Percentiles rank a stretch among this genome's conserved stretches.
Conservation (phyloP, 1,140 invertebrate genomes). For the Bombus haemorrhoidalis region DNA sequence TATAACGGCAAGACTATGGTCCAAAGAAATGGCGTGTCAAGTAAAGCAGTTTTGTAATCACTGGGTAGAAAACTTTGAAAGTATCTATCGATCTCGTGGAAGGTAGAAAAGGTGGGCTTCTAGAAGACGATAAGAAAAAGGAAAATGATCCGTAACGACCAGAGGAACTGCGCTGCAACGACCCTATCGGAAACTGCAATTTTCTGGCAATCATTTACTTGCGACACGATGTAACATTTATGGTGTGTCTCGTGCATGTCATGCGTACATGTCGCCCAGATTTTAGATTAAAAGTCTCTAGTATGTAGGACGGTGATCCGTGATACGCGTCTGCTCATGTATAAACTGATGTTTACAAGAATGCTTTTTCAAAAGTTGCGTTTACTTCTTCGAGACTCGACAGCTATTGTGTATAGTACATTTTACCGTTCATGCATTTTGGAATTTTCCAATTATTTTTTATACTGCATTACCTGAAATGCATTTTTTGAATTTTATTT, state of each 20-base stretch:
- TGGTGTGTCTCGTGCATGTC: neutral
- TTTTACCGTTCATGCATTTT: neutral
- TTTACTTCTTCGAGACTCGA: neutral
- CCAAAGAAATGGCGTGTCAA: neutral
- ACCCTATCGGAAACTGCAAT: constrained; percentile 56
- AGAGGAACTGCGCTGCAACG: constrained; percentile 33
- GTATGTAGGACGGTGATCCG: constrained; percentile 55
- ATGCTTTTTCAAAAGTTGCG: constrained; percentile 12
- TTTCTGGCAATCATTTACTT: constrained; percentile 69
- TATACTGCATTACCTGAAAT: too few relatives aligned
- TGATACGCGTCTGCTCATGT: constrained; percentile 35
- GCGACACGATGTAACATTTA: constrained; percentile 57
- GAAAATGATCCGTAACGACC: constrained; percentile 32
- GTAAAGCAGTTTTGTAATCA: neutral
- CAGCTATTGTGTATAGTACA: neutral
- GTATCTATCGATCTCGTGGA: neutral
- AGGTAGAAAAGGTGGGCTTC: neutral
- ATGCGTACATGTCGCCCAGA: constrained; percentile 17
- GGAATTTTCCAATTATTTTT: neutral
- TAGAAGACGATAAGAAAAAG: constrained; percentile 11
- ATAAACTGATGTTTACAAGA: constrained; percentile 18
- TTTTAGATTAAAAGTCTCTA: constrained; percentile 40
- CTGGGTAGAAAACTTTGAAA: constrained; percentile 18
- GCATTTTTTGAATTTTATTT: too few relatives aligned
- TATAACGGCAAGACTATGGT: neutral